phyloP scores from a whole-genome alignment of 2,113 vertebrate species.

The Heterochromis multidens region DNA sequence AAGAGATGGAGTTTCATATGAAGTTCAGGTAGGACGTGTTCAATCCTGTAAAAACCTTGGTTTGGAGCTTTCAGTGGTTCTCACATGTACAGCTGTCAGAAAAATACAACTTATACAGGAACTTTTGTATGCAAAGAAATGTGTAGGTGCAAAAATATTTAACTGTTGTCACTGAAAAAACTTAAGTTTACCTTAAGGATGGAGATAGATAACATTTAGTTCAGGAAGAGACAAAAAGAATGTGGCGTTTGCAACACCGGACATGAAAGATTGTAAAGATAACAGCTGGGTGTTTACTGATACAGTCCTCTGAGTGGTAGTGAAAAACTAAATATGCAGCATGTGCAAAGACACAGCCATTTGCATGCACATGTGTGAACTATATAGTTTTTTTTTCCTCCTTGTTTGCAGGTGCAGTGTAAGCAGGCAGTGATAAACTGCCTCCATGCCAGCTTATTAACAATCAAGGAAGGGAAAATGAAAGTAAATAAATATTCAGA shows the following conservation, averaged over 20 bases:
- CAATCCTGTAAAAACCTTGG: background rate
- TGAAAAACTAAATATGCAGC: background rate
- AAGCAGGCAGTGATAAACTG: background rate
- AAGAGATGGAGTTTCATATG: constrained; percentile 20
- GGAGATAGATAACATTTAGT: background rate
- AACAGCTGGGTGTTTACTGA: background rate
- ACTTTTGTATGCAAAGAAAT: background rate
- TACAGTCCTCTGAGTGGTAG: background rate
- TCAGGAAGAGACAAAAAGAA: background rate
- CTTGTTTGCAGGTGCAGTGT: background rate
- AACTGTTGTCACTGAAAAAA: background rate
- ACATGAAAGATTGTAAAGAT: background rate
- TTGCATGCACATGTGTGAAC: background rate
- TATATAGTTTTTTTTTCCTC: background rate
- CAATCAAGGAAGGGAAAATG: constrained; percentile 20
- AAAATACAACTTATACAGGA: background rate
- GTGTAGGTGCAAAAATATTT: background rate
- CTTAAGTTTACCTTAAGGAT: background rate
- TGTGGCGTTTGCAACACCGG: background rate
- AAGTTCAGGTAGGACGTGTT: constrained; percentile 32
- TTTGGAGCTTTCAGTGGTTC: background rate
- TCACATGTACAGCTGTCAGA: background rate
- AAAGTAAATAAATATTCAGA: background rate
- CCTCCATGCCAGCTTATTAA: background rate
- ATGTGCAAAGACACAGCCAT: background rate